These are phyloP conservation scores for Sphaeramia orbicularis DNA, from an alignment of 2,797 vertebrate species.

Conservation along the genomic window DNA sequence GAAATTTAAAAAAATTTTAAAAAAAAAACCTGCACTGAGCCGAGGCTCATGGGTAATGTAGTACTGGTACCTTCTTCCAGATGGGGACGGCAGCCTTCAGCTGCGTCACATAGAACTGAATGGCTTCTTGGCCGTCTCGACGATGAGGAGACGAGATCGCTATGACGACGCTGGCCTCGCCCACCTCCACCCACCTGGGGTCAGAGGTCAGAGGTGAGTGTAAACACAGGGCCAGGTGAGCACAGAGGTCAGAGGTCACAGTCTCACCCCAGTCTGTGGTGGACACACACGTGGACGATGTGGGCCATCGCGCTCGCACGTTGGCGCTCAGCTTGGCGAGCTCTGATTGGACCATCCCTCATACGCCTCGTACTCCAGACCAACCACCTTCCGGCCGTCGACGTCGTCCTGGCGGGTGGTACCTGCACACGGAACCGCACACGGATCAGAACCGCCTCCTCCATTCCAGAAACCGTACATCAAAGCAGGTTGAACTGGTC, in stretches of 20 bases:
- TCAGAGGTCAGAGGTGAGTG: slow-evolving; percentile 9
- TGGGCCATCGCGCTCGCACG: slow-evolving; percentile 88
- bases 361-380: slow-evolving; percentile 94
- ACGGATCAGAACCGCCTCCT: no score
- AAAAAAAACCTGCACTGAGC: no score
- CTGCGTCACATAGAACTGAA: slow-evolving; percentile 86
- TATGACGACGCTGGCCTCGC: slow-evolving; percentile 91
- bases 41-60: not conserved
- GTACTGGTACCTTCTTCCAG: slow-evolving; percentile 91
- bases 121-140: slow-evolving; percentile 87
- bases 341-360: slow-evolving; percentile 91
- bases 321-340: slow-evolving; percentile 89
- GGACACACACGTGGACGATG: slow-evolving; percentile 88
- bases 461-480: no score
- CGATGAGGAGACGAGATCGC: slow-evolving; percentile 93
- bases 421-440: slow-evolving; percentile 76
- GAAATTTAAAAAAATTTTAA: no score
- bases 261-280: slow-evolving; percentile 92
- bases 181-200: slow-evolving; percentile 86
- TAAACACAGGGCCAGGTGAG: not conserved
- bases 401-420: slow-evolving; percentile 92
- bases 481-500: no score
- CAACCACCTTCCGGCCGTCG: slow-evolving; percentile 88
- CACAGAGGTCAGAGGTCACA: not conserved
- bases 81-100: slow-evolving; percentile 92